Conservation (phyloP, 1,140 invertebrate genomes). For the Drosophila littoralis region DNA sequence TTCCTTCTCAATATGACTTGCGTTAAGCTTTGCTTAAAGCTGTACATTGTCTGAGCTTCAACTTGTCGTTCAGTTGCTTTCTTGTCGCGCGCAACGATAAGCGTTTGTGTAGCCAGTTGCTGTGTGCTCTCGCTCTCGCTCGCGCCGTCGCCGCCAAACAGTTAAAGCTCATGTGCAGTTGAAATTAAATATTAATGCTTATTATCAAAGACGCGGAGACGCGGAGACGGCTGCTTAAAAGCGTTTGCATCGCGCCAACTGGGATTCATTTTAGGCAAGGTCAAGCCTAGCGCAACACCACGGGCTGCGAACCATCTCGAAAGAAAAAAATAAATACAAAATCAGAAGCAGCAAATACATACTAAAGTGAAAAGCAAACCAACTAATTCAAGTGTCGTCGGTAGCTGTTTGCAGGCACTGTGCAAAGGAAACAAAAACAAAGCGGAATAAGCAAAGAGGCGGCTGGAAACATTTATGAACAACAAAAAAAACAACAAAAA, state of each 20-base stretch:
- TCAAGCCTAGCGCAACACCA: slow-evolving; percentile 37
- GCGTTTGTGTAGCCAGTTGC: slow-evolving; percentile 33
- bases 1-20: not conserved
- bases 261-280: slow-evolving; percentile 61
- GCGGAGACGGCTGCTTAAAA: slow-evolving; percentile 57
- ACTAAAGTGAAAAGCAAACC: slow-evolving; percentile 70
- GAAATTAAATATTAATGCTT: slow-evolving; percentile 32
- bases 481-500: slow-evolving; percentile 39
- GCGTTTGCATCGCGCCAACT: slow-evolving; percentile 38
- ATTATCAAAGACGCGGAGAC: slow-evolving; percentile 41
- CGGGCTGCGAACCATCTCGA: slow-evolving; percentile 8
- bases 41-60: slow-evolving; percentile 43
- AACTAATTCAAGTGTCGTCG: slow-evolving; percentile 68
- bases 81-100: slow-evolving; percentile 58
- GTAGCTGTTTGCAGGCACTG: slow-evolving; percentile 39
- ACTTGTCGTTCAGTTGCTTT: slow-evolving; percentile 60
- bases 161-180: slow-evolving; percentile 25
- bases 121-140: slow-evolving; percentile 43
- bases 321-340: slow-evolving; percentile 18
- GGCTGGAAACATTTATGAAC: slow-evolving; percentile 40
- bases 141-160: not conserved
- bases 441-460: slow-evolving; percentile 59
- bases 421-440: slow-evolving; percentile 76
- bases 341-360: slow-evolving; percentile 42
- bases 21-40: slow-evolving; percentile 62